Evolutionary conservation across 2,113 vertebrate genomes (phyloP).

Genomic region (Ursus arctos): DNA sequence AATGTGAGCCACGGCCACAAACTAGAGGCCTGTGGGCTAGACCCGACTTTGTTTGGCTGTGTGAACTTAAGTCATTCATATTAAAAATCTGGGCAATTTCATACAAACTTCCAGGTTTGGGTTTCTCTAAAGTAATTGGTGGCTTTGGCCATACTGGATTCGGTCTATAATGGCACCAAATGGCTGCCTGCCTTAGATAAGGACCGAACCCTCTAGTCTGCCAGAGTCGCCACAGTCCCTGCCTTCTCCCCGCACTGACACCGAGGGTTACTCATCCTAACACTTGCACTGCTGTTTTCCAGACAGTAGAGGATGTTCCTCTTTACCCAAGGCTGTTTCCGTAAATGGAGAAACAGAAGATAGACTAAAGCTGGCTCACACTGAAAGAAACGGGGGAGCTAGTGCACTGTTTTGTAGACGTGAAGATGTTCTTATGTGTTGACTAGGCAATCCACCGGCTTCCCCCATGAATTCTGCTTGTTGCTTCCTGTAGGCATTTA

Average conservation of each 20-base stretch:
- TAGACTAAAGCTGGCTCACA: not conserved
- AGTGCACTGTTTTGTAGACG: not conserved
- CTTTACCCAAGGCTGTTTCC: not conserved
- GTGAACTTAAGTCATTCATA: not conserved
- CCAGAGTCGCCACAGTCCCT: not conserved
- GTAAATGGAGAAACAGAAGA: not conserved
- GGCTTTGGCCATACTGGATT: not conserved
- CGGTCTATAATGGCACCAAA: not conserved
- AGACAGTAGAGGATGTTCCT: not conserved
- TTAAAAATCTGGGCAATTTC: not conserved
- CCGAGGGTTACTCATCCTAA: not conserved
- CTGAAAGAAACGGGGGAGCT: not conserved
- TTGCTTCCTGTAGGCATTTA: not conserved
- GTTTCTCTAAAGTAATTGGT: not conserved
- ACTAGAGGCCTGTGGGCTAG: not conserved
- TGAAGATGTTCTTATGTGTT: not conserved
- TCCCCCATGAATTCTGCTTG: not conserved
- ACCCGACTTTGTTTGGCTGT: not conserved
- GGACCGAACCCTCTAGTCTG: not conserved
- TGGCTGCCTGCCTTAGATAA: not conserved
- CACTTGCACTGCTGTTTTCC: not conserved
- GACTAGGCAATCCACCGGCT: not conserved
- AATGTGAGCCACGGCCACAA: not conserved
- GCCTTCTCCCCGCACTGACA: accelerated
- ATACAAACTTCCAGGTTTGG: not conserved